phyloP scores from a whole-genome alignment of 2,888 invertebrate species.

The Aphrophora alni region DNA sequence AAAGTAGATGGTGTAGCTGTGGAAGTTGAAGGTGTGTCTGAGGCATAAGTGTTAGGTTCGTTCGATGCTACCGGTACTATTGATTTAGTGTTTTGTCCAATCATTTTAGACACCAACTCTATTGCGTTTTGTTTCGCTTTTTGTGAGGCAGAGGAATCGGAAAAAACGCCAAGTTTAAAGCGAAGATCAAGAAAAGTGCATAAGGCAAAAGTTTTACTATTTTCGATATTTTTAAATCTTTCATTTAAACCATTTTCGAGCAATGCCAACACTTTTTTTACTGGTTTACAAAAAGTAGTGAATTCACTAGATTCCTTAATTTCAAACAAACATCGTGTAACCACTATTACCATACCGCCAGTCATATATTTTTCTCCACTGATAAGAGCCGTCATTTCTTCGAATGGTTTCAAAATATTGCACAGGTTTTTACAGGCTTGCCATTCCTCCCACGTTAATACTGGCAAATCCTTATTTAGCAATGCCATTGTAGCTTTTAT shows the following conservation, averaged over 20 bases:
- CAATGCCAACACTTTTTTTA: neutral
- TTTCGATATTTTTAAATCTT: neutral
- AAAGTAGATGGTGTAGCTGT: neutral
- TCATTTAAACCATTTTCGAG: slow-evolving; percentile 15
- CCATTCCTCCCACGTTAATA: slow-evolving; percentile 40
- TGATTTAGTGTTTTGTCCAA: neutral
- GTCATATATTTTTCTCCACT: slow-evolving; percentile 37
- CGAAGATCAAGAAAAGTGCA: neutral
- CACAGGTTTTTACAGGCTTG: slow-evolving; percentile 37
- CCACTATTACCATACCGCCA: slow-evolving; percentile 25
- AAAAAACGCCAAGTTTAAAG: neutral
- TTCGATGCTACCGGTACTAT: no score
- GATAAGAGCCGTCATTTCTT: slow-evolving; percentile 27
- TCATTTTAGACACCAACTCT: neutral
- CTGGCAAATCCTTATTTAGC: neutral
- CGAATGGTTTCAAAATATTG: slow-evolving; percentile 31
- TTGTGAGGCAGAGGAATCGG: neutral
- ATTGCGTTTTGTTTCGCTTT: neutral
- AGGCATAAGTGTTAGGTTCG: neutral
- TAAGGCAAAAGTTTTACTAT: neutral
- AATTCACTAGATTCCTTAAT: slow-evolving; percentile 3
- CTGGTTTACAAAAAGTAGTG: neutral
- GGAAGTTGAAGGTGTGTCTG: neutral
- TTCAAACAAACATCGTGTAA: neutral
- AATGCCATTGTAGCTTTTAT: slow-evolving; percentile 7